These are phyloP conservation scores for Drosophila watanabei DNA, from an alignment of 1,140 invertebrate genomes.

Conservation along the genomic window DNA sequence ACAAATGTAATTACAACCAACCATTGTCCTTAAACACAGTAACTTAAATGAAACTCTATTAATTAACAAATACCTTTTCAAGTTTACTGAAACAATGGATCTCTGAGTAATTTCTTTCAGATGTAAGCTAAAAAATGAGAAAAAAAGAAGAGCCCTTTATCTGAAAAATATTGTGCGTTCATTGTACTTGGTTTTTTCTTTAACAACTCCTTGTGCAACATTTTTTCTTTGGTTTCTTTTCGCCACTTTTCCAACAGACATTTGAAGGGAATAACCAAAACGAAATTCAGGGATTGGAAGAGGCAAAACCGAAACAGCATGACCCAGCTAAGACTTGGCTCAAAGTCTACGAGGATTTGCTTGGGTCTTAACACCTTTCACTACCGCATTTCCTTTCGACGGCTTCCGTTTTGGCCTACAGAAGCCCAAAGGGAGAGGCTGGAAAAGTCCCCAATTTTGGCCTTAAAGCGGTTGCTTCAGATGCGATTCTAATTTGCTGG, in stretches of 20 bases:
- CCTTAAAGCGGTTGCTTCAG: slow-evolving; percentile 5
- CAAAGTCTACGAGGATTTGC: slow-evolving; percentile 54
- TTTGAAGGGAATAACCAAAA: slow-evolving; percentile 24
- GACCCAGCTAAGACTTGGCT: slow-evolving; percentile 53
- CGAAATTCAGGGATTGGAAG: slow-evolving; percentile 21
- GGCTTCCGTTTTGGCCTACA: slow-evolving; percentile 11
- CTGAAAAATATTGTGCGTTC: slow-evolving; percentile 14
- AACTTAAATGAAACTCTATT: slow-evolving; percentile 5
- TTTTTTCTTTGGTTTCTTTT: slow-evolving; percentile 9
- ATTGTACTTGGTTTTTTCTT: slow-evolving; percentile 8
- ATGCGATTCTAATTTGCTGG: slow-evolving; percentile 1
- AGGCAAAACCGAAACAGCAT: slow-evolving; percentile 44
- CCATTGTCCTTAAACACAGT: not conserved
- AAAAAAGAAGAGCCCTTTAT: not conserved
- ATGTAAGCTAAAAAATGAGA: not conserved
- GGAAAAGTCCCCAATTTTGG: not conserved
- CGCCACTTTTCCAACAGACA: slow-evolving; percentile 10
- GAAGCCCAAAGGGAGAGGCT: not conserved
- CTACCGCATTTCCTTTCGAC: slow-evolving; percentile 35
- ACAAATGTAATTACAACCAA: not conserved
- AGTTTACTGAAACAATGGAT: slow-evolving; percentile 9
- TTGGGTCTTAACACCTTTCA: slow-evolving; percentile 53
- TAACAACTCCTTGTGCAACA: not conserved
- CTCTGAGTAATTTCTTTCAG: not conserved
- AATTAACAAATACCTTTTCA: not conserved